Conservation (phyloP, 2,888 invertebrate genomes). For the Epinotia nisella region DNA sequence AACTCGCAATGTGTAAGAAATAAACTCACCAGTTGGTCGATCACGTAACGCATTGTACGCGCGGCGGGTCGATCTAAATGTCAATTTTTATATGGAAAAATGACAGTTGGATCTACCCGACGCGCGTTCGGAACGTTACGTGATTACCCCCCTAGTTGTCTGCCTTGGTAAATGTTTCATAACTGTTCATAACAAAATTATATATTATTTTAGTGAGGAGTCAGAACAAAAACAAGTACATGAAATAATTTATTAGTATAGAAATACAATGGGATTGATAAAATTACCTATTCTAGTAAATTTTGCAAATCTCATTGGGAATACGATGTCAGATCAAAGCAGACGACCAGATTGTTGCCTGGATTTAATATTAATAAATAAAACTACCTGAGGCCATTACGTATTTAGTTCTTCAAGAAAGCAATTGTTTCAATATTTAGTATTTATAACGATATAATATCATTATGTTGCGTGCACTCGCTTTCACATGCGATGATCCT, state of each 20-base stretch:
- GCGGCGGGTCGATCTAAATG: no score
- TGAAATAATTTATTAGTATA: not conserved
- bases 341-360: not conserved
- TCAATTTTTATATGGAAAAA: no score
- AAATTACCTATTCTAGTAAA: not conserved
- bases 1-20: no score
- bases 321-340: constrained; percentile 11
- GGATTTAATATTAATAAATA: not conserved
- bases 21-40: no score
- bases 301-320: not conserved
- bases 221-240: not conserved
- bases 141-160: no score
- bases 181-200: no score
- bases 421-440: not conserved
- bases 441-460: not conserved
- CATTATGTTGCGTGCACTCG: not conserved
- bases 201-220: not conserved
- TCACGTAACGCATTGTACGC: no score
- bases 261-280: not conserved
- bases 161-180: no score
- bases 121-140: no score
- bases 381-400: not conserved
- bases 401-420: not conserved
- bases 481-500: no score
- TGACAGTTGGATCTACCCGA: no score